Evolutionary conservation across 2,888 invertebrate genomes (phyloP), one percentile per base, ranked within the genome.

Genomic region (Margaritifera margaritifera): DNA sequence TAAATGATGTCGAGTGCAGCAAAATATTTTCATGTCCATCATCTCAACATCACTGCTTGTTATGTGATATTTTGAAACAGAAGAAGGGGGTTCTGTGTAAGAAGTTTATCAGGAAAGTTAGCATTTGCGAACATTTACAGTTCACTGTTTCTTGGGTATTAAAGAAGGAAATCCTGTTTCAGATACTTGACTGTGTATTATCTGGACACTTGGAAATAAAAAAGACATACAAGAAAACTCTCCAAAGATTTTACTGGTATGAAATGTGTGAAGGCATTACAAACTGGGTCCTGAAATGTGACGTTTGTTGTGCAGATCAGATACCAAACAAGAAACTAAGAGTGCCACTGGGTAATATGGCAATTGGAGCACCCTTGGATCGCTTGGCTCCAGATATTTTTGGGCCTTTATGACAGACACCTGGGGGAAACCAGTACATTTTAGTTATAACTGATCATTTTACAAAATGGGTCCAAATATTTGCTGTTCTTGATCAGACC

Each of bases 281-380:
- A 6, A 11, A 64, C 6, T 63, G 60, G n/a, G 53, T 69, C 20
- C 19, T 25, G 27, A 8, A 51, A 15, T 74, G 71, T 64, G 62
- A 67, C 31, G 52, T 31, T 18, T 74, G 74, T 71, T 64, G 64
- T 15, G 52, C 55, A 24, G 61, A 60, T 22, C 74, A 74, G 54
- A 64, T 42, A n/a, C 66, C 67, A 8, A 6, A n/a, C 22, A 66
- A 64, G 25, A 27, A 42, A 42, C 66, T 63, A 5, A 68, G 24
- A 52, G 71, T 69, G 20, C 69, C 71, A n/a, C 27, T 72, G 57
- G 65, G 68, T 18, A 4, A 97, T 97, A 86, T 95, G 94, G 31
- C 96, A 94, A 91, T 98, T 96, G 84, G 94, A 93, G n/a, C 63
- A 22, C 71, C 74, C 19, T 54, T 72, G 62, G 74, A 74, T 56